Evolutionary conservation across 2,797 vertebrate species (phyloP), one percentile per base, ranked within the genome.

Genomic region (Myotis planiceps): DNA sequence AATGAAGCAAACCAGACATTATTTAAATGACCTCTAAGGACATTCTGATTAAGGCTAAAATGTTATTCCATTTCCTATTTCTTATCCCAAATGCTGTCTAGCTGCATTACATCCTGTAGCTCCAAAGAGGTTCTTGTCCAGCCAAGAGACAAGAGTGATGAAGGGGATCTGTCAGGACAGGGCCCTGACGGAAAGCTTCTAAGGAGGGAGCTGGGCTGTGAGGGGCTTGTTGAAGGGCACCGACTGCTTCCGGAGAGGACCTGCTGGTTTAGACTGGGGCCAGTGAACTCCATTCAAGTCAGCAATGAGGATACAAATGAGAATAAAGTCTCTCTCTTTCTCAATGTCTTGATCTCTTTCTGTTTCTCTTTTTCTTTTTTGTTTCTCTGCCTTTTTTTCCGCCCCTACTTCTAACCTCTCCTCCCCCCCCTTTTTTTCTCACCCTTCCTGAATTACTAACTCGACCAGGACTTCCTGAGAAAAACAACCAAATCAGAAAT

Each of bases 401-500:
- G 23, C n/a, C 5, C 15, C 13, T 7, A 23, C 3, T 9, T 12
- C 7, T 4, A 32, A 10, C 15, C 45, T 51, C 4, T 39, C 47
- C 4, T 39, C 34, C 37, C 51, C 3, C 25, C 1, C 1, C 12
- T 6, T 29, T 96, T 37, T 89, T 85, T 29, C 65, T 84, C 7
- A 3, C 60, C 45, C 76, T 95, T 94, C 76, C 63, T 84, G 68
- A 53, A 81, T 92, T 86, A 85, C 75, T 65, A 79, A 88, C 53
- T 49, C 47, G n/a, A 90, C n/a, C 42, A 90, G 32, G 60, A 96
- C 78, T 72, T 95, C 92, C 94, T 91, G 85, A 97, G 93, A 65
- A 72, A 97, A 96, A 86, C 37, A 95, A 63, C 84, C n/a, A 74
- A 79, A 60, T 69, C 69, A 96, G 90, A 97, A 93, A 91, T 91